Percentiles rank a stretch among this genome's conserved stretches.
These are phyloP conservation scores for Phyllotreta striolata DNA, from an alignment of 2,888 invertebrate species.

Conservation along the genomic window DNA sequence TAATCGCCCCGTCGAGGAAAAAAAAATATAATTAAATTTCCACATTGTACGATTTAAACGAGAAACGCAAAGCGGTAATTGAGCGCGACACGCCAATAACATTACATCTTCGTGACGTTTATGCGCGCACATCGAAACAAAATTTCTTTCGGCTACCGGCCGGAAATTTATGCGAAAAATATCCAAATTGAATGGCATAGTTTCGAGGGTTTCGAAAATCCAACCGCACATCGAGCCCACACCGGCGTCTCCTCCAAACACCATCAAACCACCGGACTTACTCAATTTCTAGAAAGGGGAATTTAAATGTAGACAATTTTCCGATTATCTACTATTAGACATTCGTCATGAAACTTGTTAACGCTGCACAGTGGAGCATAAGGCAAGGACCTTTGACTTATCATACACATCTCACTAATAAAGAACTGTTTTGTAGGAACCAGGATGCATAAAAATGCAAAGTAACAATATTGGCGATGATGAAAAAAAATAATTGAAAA, in stretches of 20 bases:
- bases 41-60: too few relatives aligned
- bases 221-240: conserved; percentile 45
- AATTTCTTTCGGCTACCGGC: conserved; percentile 50
- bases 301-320: too few relatives aligned
- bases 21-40: too few relatives aligned
- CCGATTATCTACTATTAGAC: too few relatives aligned
- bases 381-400: too few relatives aligned
- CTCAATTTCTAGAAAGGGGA: too few relatives aligned
- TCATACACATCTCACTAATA: conserved; percentile 49
- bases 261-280: too few relatives aligned
- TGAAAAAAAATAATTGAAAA: too few relatives aligned
- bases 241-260: neutral
- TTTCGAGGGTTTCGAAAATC: conserved; percentile 43
- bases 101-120: conserved; percentile 54
- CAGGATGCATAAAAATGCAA: conserved; percentile 1
- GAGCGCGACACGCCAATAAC: conserved; percentile 42
- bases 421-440: conserved; percentile 47
- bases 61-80: too few relatives aligned
- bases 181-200: conserved; percentile 53
- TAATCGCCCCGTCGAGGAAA: too few relatives aligned
- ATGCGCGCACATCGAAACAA: conserved; percentile 50
- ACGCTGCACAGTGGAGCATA: too few relatives aligned
- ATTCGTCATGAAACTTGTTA: too few relatives aligned
- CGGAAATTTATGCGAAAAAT: conserved; percentile 55
- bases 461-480: neutral